phyloP scores from a whole-genome alignment of 2,113 vertebrate genomes.

The Lonchura striata region DNA sequence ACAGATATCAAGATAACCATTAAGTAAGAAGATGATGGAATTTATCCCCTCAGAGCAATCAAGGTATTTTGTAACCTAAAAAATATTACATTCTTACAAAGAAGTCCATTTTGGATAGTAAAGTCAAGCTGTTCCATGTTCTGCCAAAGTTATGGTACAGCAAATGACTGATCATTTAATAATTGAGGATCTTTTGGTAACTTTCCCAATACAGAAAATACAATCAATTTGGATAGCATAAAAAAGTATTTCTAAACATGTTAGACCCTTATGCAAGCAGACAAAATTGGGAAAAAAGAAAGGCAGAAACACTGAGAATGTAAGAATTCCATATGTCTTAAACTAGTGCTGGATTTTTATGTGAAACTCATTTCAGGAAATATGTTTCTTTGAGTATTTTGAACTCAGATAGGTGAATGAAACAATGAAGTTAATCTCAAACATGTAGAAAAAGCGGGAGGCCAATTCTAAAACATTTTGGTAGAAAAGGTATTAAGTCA shows the following conservation, averaged over 20 bases:
- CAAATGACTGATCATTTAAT: not conserved
- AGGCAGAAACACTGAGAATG: not conserved
- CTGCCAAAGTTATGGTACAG: not conserved
- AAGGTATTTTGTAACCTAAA: not conserved
- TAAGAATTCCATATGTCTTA: not conserved
- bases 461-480: not conserved
- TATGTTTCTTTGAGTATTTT: not conserved
- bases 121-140: not conserved
- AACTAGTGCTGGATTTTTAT: not conserved
- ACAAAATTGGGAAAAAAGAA: not conserved
- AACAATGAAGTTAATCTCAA: not conserved
- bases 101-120: not conserved
- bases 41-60: not conserved
- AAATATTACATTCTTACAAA: rapidly evolving
- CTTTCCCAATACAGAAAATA: not conserved
- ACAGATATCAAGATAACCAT: not conserved
- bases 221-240: not conserved
- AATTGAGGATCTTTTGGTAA: not conserved
- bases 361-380: not conserved
- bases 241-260: not conserved
- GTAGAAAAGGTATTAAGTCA: not conserved
- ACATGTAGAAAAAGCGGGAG: not conserved
- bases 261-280: not conserved
- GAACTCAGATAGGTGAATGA: not conserved
- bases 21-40: not conserved